Evolutionary conservation across 2,888 invertebrate species (phyloP).

Genomic region (Parnassius smintheus): DNA sequence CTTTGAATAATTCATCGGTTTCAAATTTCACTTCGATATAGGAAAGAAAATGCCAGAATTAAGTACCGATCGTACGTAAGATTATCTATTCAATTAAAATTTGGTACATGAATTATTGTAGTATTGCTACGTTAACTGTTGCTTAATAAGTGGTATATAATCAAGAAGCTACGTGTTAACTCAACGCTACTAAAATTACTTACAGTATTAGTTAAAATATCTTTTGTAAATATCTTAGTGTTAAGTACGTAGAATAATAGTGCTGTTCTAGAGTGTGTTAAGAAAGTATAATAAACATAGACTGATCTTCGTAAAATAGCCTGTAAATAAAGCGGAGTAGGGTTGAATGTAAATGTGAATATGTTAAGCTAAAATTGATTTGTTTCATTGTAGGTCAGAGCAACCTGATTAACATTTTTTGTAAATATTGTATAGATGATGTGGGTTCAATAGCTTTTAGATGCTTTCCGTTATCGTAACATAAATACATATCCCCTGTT

Average conservation of each 20-base stretch:
- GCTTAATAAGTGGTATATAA: no score
- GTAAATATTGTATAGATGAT: conserved; percentile 15
- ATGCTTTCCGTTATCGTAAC: conserved; percentile 11
- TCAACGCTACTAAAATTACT: no score
- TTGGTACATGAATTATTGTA: no score
- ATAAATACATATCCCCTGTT: conserved; percentile 24
- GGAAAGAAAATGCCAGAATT: no score
- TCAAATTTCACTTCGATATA: no score
- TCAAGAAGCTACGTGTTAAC: no score
- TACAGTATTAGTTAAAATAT: not conserved
- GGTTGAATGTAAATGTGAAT: conserved; percentile 35
- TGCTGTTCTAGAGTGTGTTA: conserved; percentile 14
- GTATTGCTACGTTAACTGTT: no score
- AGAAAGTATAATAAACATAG: conserved; percentile 64
- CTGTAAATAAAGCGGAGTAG: conserved; percentile 51
- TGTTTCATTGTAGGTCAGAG: conserved; percentile 28
- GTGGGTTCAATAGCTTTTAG: conserved; percentile 23
- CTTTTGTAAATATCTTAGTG: not conserved
- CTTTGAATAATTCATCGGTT: no score
- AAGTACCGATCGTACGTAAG: no score
- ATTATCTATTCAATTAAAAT: no score
- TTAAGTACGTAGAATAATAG: not conserved
- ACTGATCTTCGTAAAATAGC: conserved; percentile 59
- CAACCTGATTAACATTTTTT: conserved; percentile 3
- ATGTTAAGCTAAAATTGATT: conserved; percentile 35